Conservation (phyloP, 2,888 invertebrate genomes). For the Phytoseiulus persimilis region DNA sequence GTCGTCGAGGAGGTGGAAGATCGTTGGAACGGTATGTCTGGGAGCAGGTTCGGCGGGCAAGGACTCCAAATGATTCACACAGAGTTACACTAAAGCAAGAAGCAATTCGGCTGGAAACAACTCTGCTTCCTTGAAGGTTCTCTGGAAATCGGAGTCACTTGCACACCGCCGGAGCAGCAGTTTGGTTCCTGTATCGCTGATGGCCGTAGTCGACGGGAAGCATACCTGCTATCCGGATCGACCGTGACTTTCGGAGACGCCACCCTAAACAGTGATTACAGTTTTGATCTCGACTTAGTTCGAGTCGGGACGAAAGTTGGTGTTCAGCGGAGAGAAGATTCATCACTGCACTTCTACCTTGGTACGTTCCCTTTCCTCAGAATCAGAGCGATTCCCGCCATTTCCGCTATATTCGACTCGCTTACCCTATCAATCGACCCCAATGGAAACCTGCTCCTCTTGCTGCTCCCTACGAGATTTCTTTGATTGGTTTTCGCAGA, state of each 20-base stretch:
- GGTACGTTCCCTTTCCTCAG: neutral
- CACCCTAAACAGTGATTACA: neutral
- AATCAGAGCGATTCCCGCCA: too few relatives aligned
- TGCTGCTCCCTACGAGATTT: too few relatives aligned
- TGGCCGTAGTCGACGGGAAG: slow-evolving; percentile 65
- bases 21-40: slow-evolving; percentile 70
- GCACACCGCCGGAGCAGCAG: slow-evolving; percentile 80
- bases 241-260: neutral
- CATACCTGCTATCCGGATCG: slow-evolving; percentile 63
- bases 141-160: slow-evolving; percentile 64
- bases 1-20: slow-evolving; percentile 81
- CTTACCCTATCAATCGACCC: too few relatives aligned
- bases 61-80: neutral
- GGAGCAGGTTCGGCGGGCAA: neutral
- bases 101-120: neutral
- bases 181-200: slow-evolving; percentile 83
- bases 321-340: slow-evolving; percentile 14
- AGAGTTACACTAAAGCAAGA: neutral
- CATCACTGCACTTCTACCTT: neutral
- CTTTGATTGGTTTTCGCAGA: neutral
- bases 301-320: slow-evolving; percentile 16
- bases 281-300: neutral
- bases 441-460: too few relatives aligned
- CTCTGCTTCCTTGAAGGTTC: neutral
- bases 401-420: too few relatives aligned